Conservation (phyloP, 2,113 vertebrate genomes). For the Nycticryphes semicollaris region DNA sequence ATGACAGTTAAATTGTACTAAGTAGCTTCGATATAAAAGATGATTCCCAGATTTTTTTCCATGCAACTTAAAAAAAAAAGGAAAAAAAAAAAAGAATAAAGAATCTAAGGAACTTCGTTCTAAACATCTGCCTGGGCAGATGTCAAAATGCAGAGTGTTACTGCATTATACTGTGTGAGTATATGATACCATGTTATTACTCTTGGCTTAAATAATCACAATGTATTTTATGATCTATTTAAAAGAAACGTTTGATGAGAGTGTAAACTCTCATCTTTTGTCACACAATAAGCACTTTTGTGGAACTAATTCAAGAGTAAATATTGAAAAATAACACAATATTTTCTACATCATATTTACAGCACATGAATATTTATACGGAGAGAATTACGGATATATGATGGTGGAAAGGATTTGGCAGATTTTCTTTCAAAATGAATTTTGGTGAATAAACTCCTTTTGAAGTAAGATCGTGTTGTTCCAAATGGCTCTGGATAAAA, state of each 20-base stretch:
- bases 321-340: conserved; percentile 42
- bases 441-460: conserved; percentile 32
- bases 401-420: neutral
- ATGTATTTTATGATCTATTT: conserved; percentile 60
- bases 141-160: conserved; percentile 69
- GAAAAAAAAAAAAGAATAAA: neutral
- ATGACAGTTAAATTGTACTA: conserved; percentile 69
- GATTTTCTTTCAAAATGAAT: conserved; percentile 37
- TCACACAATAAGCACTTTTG: neutral
- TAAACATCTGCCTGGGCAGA: conserved; percentile 77
- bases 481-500: conserved; percentile 30
- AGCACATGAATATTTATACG: neutral
- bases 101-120: conserved; percentile 50
- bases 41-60: conserved; percentile 68
- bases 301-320: conserved; percentile 38
- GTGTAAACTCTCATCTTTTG: conserved; percentile 28
- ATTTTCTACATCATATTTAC: conserved; percentile 11
- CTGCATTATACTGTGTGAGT: conserved; percentile 39
- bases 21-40: conserved; percentile 65
- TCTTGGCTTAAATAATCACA: conserved; percentile 66
- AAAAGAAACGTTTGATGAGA: conserved; percentile 32
- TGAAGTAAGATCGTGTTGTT: neutral
- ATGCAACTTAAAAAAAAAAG: conserved; percentile 4
- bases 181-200: conserved; percentile 63
- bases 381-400: neutral